Percentiles rank a stretch among this genome's conserved stretches.
phyloP scores from a whole-genome alignment of 2,888 invertebrate genomes.

The Eupeodes latifasciatus region DNA sequence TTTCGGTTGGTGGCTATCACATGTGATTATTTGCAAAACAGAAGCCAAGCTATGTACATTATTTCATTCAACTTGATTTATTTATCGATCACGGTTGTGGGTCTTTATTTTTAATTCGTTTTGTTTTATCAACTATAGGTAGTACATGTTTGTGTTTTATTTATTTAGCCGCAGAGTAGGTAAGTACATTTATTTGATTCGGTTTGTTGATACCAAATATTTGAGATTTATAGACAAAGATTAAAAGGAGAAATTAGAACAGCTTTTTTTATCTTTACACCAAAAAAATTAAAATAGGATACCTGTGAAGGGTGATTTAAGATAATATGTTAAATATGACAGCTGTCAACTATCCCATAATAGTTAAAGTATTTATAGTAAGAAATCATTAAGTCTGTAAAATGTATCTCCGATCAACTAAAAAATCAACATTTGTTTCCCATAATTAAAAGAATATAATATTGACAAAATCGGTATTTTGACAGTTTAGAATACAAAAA shows the following conservation, averaged over 20 bases:
- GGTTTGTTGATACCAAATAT: neutral
- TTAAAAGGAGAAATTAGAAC: neutral
- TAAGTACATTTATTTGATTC: neutral
- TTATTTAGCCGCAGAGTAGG: neutral
- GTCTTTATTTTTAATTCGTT: conserved; percentile 46
- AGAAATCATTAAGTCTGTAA: too few species aligned
- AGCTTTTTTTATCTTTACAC: too few species aligned
- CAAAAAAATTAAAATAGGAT: too few species aligned
- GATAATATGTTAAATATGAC: too few species aligned
- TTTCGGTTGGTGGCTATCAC: conserved; percentile 30
- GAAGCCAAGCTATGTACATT: conserved; percentile 4
- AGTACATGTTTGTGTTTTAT: neutral
- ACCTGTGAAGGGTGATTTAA: too few species aligned
- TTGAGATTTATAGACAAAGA: neutral
- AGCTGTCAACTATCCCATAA: too few species aligned
- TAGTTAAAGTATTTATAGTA: too few species aligned
- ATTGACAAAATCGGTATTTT: too few species aligned
- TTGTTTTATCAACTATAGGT: neutral
- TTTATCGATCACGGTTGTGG: neutral
- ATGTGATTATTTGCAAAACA: conserved; percentile 46
- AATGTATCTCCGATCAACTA: too few species aligned
- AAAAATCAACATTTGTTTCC: too few species aligned
- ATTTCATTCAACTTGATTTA: conserved; percentile 69
- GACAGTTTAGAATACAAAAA: too few species aligned
- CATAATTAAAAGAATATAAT: too few species aligned